Conservation (phyloP, 2,113 vertebrate species). For the Otocyon megalotis region DNA sequence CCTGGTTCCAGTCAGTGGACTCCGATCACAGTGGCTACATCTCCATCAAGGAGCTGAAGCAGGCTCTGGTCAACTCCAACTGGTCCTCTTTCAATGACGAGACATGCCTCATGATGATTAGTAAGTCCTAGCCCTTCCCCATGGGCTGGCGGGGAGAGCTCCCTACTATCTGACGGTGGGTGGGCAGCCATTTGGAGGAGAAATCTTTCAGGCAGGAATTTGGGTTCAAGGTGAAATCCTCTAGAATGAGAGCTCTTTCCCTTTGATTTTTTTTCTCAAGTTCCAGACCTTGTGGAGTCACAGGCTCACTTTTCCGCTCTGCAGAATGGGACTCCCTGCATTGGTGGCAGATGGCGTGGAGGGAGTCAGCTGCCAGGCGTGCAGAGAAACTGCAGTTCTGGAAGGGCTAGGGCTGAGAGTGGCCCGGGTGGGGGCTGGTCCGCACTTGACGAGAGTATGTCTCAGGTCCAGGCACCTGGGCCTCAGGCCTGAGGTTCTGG, state of each 20-base stretch:
- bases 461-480: background rate
- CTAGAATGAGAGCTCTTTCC: slow-evolving; percentile 10
- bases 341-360: background rate
- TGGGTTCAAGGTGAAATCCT: background rate
- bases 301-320: background rate
- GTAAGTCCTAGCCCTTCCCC: slow-evolving; percentile 87
- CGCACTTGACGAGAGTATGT: background rate
- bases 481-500: background rate
- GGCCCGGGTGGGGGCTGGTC: no score
- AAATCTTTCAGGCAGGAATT: background rate
- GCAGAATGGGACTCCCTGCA: background rate
- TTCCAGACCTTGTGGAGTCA: background rate
- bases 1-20: slow-evolving; percentile 96
- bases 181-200: background rate
- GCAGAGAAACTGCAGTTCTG: background rate
- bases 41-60: slow-evolving; percentile 94
- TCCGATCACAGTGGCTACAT: slow-evolving; percentile 94
- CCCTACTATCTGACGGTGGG: background rate
- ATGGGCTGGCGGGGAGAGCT: background rate
- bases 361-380: background rate
- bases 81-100: slow-evolving; percentile 96
- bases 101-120: slow-evolving; percentile 97
- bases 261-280: background rate
- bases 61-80: slow-evolving; percentile 97
- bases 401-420: background rate